phyloP scores from a whole-genome alignment of 1,140 invertebrate species.

The Hestina assimilis region DNA sequence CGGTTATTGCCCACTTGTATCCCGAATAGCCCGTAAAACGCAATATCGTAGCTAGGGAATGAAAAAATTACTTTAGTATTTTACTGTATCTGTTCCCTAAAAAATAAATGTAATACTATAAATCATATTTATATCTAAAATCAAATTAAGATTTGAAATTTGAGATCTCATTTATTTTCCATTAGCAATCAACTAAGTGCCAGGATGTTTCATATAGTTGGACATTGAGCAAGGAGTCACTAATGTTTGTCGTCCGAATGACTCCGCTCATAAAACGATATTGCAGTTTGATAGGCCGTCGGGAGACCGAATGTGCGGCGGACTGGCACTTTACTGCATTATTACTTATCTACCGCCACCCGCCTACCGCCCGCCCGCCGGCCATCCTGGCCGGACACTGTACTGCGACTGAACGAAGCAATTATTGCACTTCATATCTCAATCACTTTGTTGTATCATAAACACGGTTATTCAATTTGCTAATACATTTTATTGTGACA shows the following conservation, averaged over 20 bases:
- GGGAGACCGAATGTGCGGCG: constrained; percentile 34
- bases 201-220: constrained; percentile 22
- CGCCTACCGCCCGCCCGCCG: constrained; percentile 22
- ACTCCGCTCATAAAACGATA: constrained; percentile 47
- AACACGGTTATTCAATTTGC: constrained; percentile 2
- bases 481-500: not conserved
- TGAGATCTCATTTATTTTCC: constrained; percentile 25
- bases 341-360: constrained; percentile 40
- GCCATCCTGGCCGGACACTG: constrained; percentile 20
- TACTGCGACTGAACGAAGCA: constrained; percentile 27
- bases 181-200: constrained; percentile 26
- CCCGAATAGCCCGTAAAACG: constrained; percentile 54
- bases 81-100: constrained; percentile 5
- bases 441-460: constrained; percentile 27
- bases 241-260: constrained; percentile 40
- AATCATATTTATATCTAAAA: too few relatives aligned
- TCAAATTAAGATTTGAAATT: not conserved
- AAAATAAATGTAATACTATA: constrained; percentile 3
- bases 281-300: constrained; percentile 49
- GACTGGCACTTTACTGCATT: constrained; percentile 44
- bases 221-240: constrained; percentile 28
- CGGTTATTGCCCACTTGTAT: constrained; percentile 68
- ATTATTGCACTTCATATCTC: constrained; percentile 37
- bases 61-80: constrained; percentile 17
- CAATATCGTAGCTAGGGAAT: constrained; percentile 48